Evolutionary conservation across 92 coral and sea anemone genomes (phyloP).

Genomic region (Umimayanthus kanabou): DNA sequence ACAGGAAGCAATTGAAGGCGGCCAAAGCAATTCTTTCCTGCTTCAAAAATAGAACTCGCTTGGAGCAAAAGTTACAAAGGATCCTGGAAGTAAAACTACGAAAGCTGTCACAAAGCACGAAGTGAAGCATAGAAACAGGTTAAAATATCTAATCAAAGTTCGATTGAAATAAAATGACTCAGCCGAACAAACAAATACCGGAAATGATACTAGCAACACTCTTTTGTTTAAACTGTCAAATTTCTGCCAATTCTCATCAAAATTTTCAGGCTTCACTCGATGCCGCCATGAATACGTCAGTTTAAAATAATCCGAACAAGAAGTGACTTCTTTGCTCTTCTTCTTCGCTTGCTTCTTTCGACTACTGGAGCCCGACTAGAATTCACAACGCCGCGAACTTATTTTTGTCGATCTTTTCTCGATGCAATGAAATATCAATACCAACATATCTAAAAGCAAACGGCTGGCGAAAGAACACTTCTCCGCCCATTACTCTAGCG

Average conservation of each 20-base stretch:
- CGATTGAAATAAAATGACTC: slow-evolving; percentile 41
- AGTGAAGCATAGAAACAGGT: not conserved
- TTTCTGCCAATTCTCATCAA: slow-evolving; percentile 68
- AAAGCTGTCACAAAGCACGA: slow-evolving; percentile 16
- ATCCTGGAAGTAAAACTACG: not conserved
- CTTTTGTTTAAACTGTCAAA: slow-evolving; percentile 62
- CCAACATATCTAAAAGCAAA: slow-evolving; percentile 31
- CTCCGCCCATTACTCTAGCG: slow-evolving; percentile 53
- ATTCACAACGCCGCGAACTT: not conserved
- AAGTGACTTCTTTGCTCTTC: not conserved
- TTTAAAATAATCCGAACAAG: not conserved
- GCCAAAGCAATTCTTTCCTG: slow-evolving; percentile 1
- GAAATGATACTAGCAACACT: slow-evolving; percentile 57
- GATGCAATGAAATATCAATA: slow-evolving; percentile 26
- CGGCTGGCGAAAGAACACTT: slow-evolving; percentile 38
- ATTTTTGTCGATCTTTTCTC: not conserved
- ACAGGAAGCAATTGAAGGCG: slow-evolving; percentile 29
- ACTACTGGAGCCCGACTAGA: not conserved
- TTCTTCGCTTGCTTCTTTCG: not conserved
- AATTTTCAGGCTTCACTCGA: slow-evolving; percentile 42
- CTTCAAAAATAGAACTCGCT: slow-evolving; percentile 24
- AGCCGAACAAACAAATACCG: slow-evolving; percentile 78
- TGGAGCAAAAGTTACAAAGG: not conserved
- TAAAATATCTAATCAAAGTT: slow-evolving; percentile 45
- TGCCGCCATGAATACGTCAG: slow-evolving; percentile 3